Base-by-base conservation (phyloP, 2,888 invertebrate genomes). In the Griposia aprilina region DNA sequence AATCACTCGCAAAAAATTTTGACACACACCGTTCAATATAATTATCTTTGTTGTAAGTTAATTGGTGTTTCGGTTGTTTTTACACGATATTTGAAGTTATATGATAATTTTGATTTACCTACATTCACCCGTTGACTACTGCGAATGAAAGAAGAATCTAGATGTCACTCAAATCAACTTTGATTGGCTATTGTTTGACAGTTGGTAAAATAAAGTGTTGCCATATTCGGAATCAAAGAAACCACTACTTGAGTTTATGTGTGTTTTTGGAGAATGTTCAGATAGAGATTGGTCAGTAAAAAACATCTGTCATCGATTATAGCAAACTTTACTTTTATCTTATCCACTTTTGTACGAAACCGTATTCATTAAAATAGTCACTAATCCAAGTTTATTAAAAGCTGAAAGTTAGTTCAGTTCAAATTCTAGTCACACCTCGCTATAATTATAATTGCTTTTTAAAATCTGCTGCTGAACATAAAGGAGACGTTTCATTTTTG, bases 81-180 rank as follows among this genome's bases (percentile, higher is more conserved):
- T 62, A 68, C 75, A 66, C 70, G 65, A 59, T 74, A 80, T 66
- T 83, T 50, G 72, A 52, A 23, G n/a, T 77, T 72, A 77, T 59
- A 75, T 76, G 83, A 88, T 84, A 69, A 65, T 81, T 76, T 83
- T 80, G 17, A 81, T 83, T 89, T 92, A 95, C 96, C 89, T 95
- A 96, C 96, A 91, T 90, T 89, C 94, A 94, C 93, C 93, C 94
- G 94, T 93, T 91, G 90, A 88, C 87, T 90, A 87, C 91, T 90
- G 94, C 93, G 93, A 94, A 93, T 93, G 92, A 95, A 96, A 95
- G 93, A 86, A 80, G n/a, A 74, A 52, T 52, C 57, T 77, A 52
- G 50, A 70, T 20, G 71, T 26, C 63, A 68, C n/a, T 50, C 13
- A 13, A 59, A 17, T 7, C 1, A 41, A 62, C n/a, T 26, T 23